These are phyloP conservation scores for Physella acuta DNA, from an alignment of 1,140 invertebrate genomes.

Conservation along the genomic window DNA sequence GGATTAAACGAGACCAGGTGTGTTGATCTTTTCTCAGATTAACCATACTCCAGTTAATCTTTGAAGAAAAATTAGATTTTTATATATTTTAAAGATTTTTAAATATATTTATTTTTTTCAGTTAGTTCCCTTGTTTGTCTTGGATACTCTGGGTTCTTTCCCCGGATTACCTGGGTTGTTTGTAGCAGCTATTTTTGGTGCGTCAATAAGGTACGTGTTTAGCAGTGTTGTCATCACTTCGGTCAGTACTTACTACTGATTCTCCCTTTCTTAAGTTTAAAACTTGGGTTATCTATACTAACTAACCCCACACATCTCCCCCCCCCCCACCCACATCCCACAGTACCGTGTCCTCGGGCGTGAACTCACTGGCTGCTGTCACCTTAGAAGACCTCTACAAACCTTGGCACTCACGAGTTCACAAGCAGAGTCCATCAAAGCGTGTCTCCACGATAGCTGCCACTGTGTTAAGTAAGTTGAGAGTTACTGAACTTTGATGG, in stretches of 20 bases:
- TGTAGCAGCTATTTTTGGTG: conserved; percentile 3
- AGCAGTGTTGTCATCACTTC: too few species aligned
- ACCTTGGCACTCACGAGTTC: conserved; percentile 52
- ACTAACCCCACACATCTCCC: too few species aligned
- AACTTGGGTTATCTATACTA: too few species aligned
- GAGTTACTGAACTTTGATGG: too few species aligned
- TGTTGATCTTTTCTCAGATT: background rate
- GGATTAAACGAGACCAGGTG: conserved; percentile 22
- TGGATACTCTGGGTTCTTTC: conserved; percentile 73
- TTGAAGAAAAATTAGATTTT: background rate
- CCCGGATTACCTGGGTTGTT: conserved; percentile 68
- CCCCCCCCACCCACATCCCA: too few species aligned
- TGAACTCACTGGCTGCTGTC: conserved; percentile 88
- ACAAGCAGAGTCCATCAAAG: background rate
- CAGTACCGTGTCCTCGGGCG: conserved; percentile 86
- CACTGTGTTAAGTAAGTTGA: conserved; percentile 8
- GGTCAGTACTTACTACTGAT: background rate
- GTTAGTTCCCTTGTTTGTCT: conserved; percentile 74
- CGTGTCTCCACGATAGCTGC: background rate
- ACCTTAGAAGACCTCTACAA: conserved; percentile 82
- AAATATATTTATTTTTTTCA: conserved; percentile 41
- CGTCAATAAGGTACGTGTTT: background rate
- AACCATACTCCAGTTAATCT: background rate
- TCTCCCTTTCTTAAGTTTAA: conserved; percentile 20
- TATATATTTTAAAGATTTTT: background rate